These are phyloP conservation scores for Haemorhous mexicanus DNA, from an alignment of 2,113 vertebrate genomes.

Conservation along the genomic window DNA sequence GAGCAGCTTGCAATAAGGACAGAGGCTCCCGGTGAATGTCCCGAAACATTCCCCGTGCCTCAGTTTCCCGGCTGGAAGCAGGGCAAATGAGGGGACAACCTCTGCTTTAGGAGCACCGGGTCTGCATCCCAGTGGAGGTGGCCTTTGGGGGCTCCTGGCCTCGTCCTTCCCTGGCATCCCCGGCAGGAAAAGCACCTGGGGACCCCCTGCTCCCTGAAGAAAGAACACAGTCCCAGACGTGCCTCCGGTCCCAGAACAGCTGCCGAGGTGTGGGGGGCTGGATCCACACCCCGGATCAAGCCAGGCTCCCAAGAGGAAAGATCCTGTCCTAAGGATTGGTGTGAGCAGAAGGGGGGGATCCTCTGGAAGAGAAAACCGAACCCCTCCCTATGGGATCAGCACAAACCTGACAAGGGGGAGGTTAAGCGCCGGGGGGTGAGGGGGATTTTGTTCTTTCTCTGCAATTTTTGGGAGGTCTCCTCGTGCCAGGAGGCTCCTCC, in stretches of 20 bases:
- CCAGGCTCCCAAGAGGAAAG: neutral
- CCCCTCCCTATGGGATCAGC: neutral
- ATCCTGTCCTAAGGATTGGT: rapidly evolving
- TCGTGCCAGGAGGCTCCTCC: neutral
- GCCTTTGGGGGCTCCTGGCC: neutral
- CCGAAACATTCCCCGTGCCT: rapidly evolving
- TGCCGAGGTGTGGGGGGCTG: rapidly evolving
- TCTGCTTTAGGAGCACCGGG: rapidly evolving
- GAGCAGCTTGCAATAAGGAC: neutral
- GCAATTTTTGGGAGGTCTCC: neutral
- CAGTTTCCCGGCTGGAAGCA: neutral
- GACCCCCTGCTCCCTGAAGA: neutral
- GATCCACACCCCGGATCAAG: neutral
- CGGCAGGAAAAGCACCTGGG: rapidly evolving
- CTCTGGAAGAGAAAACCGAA: neutral
- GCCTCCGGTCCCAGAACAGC: neutral
- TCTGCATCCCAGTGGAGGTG: rapidly evolving
- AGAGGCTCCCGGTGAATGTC: neutral
- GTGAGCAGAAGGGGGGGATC: rapidly evolving
- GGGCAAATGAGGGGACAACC: rapidly evolving
- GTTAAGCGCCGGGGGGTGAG: rapidly evolving
- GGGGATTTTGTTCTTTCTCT: neutral
- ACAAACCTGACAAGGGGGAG: neutral
- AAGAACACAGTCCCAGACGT: rapidly evolving
- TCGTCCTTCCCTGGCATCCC: rapidly evolving